Evolutionary conservation across 2,888 invertebrate species (phyloP).

Genomic region (Anoplius nigerrimus): DNA sequence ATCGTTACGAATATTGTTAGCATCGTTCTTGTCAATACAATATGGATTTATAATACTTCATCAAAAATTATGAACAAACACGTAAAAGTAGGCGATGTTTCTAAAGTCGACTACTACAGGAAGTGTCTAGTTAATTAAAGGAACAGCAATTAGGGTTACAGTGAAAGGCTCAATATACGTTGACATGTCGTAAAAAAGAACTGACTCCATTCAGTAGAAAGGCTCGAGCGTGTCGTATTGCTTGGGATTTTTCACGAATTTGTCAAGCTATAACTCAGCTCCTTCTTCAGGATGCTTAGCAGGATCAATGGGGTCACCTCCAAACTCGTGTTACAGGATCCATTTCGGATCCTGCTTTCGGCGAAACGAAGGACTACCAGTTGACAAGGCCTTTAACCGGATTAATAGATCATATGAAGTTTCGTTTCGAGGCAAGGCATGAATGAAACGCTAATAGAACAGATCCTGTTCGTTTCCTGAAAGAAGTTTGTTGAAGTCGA

Average conservation of each 20-base stretch:
- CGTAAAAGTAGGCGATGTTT: no score
- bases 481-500: no score
- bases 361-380: conserved; percentile 48
- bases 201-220: conserved; percentile 33
- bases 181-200: conserved; percentile 11
- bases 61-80: no score
- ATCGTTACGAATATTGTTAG: not conserved
- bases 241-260: conserved; percentile 49
- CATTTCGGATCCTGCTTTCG: conserved; percentile 55
- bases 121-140: not conserved
- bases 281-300: conserved; percentile 44
- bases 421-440: conserved; percentile 17
- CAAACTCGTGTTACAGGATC: conserved; percentile 60
- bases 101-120: no score
- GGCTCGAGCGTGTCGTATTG: conserved; percentile 42
- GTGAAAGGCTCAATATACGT: not conserved
- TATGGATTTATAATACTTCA: no score
- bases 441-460: not conserved
- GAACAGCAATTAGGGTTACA: not conserved
- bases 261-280: conserved; percentile 51
- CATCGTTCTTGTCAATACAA: not conserved
- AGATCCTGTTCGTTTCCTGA: no score
- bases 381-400: conserved; percentile 46
- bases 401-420: conserved; percentile 48
- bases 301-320: conserved; percentile 48